Conservation (phyloP, 2,888 invertebrate genomes). For the Hetaerina titia region DNA sequence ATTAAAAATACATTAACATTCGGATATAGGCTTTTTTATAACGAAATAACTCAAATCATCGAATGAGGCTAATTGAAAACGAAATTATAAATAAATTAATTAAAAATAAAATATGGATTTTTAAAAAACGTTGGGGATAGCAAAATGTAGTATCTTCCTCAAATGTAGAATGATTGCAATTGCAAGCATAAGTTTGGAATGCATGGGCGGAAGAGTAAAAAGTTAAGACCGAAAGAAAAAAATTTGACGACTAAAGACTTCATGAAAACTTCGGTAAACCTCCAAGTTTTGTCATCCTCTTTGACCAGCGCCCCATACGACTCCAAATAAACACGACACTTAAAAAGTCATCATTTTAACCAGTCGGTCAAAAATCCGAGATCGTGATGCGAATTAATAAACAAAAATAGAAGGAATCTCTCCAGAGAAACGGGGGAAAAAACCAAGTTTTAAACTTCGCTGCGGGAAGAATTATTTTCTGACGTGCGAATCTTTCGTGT, state of each 20-base stretch:
- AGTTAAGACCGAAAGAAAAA: background rate
- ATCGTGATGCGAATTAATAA: constrained; percentile 44
- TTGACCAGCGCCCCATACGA: background rate
- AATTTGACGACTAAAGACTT: background rate
- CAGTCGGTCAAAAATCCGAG: background rate
- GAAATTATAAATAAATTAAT: too few relatives aligned
- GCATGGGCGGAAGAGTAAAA: too few relatives aligned
- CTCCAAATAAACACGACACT: background rate
- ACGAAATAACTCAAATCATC: too few relatives aligned
- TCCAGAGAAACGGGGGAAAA: background rate
- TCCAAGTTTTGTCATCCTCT: background rate
- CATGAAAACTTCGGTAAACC: too few relatives aligned
- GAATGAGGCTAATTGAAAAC: too few relatives aligned
- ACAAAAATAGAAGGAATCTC: background rate
- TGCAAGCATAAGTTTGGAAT: too few relatives aligned
- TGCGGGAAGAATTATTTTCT: constrained; percentile 22
- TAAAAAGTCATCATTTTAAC: background rate
- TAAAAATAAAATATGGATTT: too few relatives aligned
- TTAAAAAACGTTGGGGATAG: too few relatives aligned
- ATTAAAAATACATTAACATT: too few relatives aligned
- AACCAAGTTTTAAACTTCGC: constrained; percentile 43
- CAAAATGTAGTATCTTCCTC: too few relatives aligned
- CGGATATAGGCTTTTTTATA: too few relatives aligned
- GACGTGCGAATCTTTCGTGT: constrained; percentile 34
- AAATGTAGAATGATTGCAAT: too few relatives aligned